A percentile compares a stretch with the other conserved stretches of the same genome.
These are phyloP conservation scores for Cryptophagus acutangulus DNA, from an alignment of 2,888 invertebrate species.

Conservation along the genomic window DNA sequence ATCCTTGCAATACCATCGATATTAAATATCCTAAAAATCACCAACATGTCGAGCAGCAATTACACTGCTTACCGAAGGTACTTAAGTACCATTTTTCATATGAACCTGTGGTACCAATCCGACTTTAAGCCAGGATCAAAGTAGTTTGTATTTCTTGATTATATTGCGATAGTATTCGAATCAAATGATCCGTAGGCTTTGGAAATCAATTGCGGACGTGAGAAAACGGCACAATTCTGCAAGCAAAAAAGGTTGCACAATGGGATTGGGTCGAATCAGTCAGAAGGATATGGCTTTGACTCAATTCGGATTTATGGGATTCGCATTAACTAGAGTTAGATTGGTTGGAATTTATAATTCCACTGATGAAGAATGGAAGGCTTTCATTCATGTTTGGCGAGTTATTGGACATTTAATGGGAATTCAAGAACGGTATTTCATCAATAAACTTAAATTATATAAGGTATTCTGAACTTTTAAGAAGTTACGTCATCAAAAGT, in stretches of 20 bases:
- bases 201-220: slow-evolving; percentile 65
- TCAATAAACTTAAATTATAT: not conserved
- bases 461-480: too few relatives aligned
- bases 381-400: slow-evolving; percentile 78
- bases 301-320: slow-evolving; percentile 83
- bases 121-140: slow-evolving; percentile 59
- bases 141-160: too few relatives aligned
- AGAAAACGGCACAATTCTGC: slow-evolving; percentile 63
- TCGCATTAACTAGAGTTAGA: slow-evolving; percentile 59
- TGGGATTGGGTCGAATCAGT: slow-evolving; percentile 56
- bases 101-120: slow-evolving; percentile 71
- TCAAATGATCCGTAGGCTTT: slow-evolving; percentile 50
- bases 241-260: slow-evolving; percentile 51
- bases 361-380: slow-evolving; percentile 61
- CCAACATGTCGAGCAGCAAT: slow-evolving; percentile 63
- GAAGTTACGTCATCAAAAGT: too few relatives aligned
- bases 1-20: slow-evolving; percentile 73
- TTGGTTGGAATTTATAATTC: slow-evolving; percentile 61
- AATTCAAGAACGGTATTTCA: slow-evolving; percentile 65
- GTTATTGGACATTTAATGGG: slow-evolving; percentile 77
- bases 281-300: slow-evolving; percentile 83
- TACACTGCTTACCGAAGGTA: slow-evolving; percentile 71
- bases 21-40: slow-evolving; percentile 63
- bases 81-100: slow-evolving; percentile 71
- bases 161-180: not conserved